Base-by-base conservation (phyloP, 2,888 invertebrate genomes). In the Apamea monoglypha region DNA sequence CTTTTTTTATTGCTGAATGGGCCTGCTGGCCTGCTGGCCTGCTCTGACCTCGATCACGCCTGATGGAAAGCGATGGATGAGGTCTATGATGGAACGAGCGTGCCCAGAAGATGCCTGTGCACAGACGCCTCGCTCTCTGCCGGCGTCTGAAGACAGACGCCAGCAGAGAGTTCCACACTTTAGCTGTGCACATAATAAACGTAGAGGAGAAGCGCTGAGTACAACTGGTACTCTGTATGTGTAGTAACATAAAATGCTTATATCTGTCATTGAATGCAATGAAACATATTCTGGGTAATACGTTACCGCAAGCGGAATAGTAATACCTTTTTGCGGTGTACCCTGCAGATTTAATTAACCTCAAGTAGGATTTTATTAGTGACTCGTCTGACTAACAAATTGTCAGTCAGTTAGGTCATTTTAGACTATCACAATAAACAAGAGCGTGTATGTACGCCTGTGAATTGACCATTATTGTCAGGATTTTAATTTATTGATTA, bases 401-500 rank as follows among this genome's bases (percentile, higher is more conserved):
- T 82, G 80, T 25, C 56, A 25, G 68, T 53, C 63, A 80, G 73
- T 73, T 64, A 64, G 80, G 50, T 61, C 50, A 80, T 80, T 80
- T 73, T 61, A 50, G 68, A 61, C 29, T 25, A 72, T 72, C 21
- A 16, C 16, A 50, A 53, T 81, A 81, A 44, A 21, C 29, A 29
- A 56, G 47, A 78, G 78, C 44, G 25, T 47, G n/a, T 63, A 40
- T 18, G 63, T 73, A 50, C 69, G 40, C 40, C 69, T 18, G 68
- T 59, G 73, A 72, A 69, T n/a, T 73, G 59, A 29, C 44, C 32
- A 59, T 80, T 84, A 72, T 50, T 80, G 82, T 82, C 82, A 80
- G 36, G 63, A 64, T 80, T 80, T 84, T 78, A 84, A 84, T 82
- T 82, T 64, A 68, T 80, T 80, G 44, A 82, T 82, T 73, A 84